Conservation (phyloP, 2,113 vertebrate species). For the Callionymus lyra region DNA sequence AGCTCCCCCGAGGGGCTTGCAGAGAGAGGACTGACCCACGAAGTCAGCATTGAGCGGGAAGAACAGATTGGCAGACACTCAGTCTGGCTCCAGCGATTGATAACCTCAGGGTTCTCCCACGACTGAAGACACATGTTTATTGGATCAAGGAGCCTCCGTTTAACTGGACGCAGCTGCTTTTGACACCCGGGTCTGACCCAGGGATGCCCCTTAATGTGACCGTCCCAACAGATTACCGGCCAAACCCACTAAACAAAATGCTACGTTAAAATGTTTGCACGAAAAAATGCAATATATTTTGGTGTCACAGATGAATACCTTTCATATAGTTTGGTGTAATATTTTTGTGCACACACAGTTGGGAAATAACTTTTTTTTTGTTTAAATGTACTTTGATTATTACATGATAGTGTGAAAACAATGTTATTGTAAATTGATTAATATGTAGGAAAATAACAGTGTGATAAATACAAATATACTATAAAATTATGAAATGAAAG, state of each 20-base stretch:
- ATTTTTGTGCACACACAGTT: too few species aligned
- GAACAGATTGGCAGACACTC: slow-evolving; percentile 31
- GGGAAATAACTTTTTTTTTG: too few species aligned
- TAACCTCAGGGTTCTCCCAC: slow-evolving; percentile 46
- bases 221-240: slow-evolving; percentile 25
- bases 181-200: slow-evolving; percentile 34
- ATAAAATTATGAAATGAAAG: too few species aligned
- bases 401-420: too few species aligned
- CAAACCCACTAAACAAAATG: background rate
- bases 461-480: too few species aligned
- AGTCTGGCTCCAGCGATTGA: slow-evolving; percentile 50
- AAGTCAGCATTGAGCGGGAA: slow-evolving; percentile 22
- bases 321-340: too few species aligned
- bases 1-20: slow-evolving; percentile 32
- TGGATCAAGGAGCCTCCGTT: slow-evolving; percentile 39
- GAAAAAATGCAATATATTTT: too few species aligned
- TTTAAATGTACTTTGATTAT: too few species aligned
- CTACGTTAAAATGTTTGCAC: too few species aligned
- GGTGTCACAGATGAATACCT: too few species aligned
- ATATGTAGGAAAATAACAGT: too few species aligned
- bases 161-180: slow-evolving; percentile 39
- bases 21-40: slow-evolving; percentile 25
- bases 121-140: slow-evolving; percentile 32
- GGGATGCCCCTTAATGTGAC: slow-evolving; percentile 33
- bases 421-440: too few species aligned